Evolutionary conservation across 2,113 vertebrate genomes (phyloP).

Genomic region (Trogon melanurus): DNA sequence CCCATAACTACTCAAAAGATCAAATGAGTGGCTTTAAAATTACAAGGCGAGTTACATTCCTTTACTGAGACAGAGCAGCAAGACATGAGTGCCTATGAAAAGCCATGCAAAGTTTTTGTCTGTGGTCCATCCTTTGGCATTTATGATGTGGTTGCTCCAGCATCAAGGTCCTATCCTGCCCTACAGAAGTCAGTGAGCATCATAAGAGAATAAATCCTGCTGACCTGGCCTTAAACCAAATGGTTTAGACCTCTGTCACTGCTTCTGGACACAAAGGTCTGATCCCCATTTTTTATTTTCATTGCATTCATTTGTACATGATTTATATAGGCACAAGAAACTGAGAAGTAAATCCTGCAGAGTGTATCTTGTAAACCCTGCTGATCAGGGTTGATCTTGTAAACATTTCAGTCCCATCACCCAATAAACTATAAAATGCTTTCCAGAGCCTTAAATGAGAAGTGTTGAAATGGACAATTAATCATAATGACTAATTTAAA

Average conservation of each 20-base stretch:
- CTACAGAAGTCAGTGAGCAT: background rate
- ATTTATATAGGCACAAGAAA: conserved; percentile 20
- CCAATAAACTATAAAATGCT: conserved; percentile 39
- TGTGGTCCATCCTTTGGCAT: background rate
- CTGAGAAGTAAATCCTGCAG: conserved; percentile 30
- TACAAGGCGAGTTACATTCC: conserved; percentile 52
- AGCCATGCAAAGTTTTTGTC: background rate
- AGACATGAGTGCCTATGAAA: background rate
- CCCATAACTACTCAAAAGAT: conserved; percentile 52
- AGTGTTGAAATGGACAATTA: conserved; percentile 13
- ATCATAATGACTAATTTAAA: conserved; percentile 34
- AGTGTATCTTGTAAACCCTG: background rate
- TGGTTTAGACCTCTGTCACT: background rate
- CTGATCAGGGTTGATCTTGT: background rate
- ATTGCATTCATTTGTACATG: background rate
- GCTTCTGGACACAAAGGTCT: background rate
- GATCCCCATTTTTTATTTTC: background rate
- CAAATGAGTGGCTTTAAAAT: conserved; percentile 48
- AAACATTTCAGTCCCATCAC: conserved; percentile 27
- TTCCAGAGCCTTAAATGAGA: conserved; percentile 20
- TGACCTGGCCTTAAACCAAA: background rate
- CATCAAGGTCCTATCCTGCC: background rate
- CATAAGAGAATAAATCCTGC: background rate
- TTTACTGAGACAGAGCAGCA: background rate
- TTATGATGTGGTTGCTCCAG: background rate